Percentiles rank a stretch among this genome's conserved stretches.
Conservation (phyloP, 2,113 vertebrate species). For the Melospiza georgiana region DNA sequence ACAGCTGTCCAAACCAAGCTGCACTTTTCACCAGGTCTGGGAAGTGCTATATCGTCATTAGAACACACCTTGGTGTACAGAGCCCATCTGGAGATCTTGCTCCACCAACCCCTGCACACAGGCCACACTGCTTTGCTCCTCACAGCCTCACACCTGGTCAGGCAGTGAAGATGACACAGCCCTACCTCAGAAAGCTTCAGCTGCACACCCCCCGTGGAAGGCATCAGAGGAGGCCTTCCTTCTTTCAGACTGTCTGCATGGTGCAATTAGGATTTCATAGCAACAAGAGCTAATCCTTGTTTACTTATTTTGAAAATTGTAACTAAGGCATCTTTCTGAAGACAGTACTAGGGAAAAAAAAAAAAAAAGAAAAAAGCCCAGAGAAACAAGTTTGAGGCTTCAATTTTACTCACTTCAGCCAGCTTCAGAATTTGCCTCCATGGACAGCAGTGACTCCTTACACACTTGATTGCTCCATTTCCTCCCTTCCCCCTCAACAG, state of each 20-base stretch:
- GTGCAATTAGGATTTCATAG: not conserved
- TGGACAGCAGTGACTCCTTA: slow-evolving; percentile 45
- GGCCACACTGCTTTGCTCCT: not conserved
- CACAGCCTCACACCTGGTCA: not conserved
- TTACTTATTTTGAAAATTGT: not conserved
- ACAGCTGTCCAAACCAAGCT: not conserved
- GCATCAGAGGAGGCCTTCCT: not conserved
- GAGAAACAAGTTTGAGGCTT: not conserved
- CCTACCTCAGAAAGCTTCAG: not conserved
- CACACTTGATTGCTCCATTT: slow-evolving; percentile 59
- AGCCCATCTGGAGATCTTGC: not conserved
- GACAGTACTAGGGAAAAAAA: not conserved
- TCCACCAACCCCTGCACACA: not conserved
- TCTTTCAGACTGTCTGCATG: not conserved
- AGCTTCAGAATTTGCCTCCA: not conserved
- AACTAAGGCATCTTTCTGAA: not conserved
- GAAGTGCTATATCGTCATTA: not conserved
- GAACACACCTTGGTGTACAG: not conserved
- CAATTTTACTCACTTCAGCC: slow-evolving; percentile 13
- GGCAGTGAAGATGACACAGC: not conserved
- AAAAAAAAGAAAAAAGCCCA: accelerated
- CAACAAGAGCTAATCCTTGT: not conserved
- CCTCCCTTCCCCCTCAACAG: slow-evolving; percentile 21
- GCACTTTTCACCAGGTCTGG: not conserved
- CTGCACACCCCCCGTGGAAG: not conserved